Conservation (phyloP, 2,797 vertebrate species). For the Micrastur ruficollis region DNA sequence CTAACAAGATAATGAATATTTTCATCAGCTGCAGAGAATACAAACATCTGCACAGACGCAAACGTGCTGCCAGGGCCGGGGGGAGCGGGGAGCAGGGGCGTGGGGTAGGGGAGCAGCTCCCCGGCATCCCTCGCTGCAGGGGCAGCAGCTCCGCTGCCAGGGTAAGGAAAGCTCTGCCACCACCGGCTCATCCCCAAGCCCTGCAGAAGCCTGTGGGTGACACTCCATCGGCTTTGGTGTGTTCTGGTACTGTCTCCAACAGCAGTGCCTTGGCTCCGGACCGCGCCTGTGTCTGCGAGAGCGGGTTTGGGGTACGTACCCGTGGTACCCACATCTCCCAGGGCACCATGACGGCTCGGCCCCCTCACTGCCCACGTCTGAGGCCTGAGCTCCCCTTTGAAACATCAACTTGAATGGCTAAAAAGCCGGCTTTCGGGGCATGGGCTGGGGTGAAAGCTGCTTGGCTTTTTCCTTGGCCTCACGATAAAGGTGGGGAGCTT, state of each 20-base stretch:
- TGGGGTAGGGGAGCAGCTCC: not conserved
- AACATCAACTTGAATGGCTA: not conserved
- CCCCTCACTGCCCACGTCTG: not conserved
- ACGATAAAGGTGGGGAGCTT: not conserved
- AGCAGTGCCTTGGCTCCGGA: not conserved
- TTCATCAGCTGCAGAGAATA: slow-evolving; percentile 77
- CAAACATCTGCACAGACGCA: slow-evolving; percentile 77
- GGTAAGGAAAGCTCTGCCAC: not conserved
- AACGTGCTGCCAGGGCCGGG: not conserved
- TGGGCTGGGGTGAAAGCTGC: accelerated
- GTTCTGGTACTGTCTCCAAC: not conserved
- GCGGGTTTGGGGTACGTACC: not conserved
- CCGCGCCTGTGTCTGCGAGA: not conserved
- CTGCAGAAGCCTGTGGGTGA: not conserved
- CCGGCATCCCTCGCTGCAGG: not conserved
- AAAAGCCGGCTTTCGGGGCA: not conserved
- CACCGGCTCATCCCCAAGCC: accelerated
- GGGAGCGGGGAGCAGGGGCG: not conserved
- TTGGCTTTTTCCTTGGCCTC: not conserved
- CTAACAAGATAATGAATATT: slow-evolving; percentile 84
- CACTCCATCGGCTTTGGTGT: not conserved
- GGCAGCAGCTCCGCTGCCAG: not conserved
- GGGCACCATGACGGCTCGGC: accelerated
- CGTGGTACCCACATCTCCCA: not conserved
- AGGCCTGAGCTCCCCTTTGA: not conserved